Evolutionary conservation across 92 coral and sea anemone species (phyloP), one percentile per base, ranked within the genome.

Genomic region (Phymanthus crucifer): DNA sequence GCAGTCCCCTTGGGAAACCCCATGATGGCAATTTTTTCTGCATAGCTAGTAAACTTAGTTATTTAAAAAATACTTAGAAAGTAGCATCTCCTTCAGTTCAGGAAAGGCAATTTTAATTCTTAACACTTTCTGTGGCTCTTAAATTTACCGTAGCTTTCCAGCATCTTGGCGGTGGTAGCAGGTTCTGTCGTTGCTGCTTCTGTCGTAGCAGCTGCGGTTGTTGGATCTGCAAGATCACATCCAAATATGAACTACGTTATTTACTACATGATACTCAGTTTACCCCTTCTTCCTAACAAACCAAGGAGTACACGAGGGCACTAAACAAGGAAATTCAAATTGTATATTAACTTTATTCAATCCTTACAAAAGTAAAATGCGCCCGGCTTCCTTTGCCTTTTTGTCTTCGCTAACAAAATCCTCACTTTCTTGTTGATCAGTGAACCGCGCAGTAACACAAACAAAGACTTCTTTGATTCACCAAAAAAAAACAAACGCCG

Each of bases 161-260:
- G 45, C 37, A 80, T 40, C 23, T 46, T 38, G 61, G 74, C 27
- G 14, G 64, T 73, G 18, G 77, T 52, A 21, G 58, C 66, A 7
- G 89, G 72, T 21, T 64, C 48, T 2, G 67, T 72, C 16, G 86
- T 52, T 6, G 70, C 45, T 38, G 45, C 45, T 38, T 6, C 45
- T 29, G 61, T 73, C 17, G 77, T 37, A 54, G 64, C 7, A 19
- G 64, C 64, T 19, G 64, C 4, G 19, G 64, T 54, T 3, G 64
- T 21, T 54, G 64, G 26, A 3, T 19, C 64, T 54, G 64, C 13
- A 27, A 46, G 52, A 21, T 14, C 27, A 21, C 4, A 54, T 21
- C 26, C 21, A 54, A 54, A 54, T 21, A 21, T 16, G 57, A 8
- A 38, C 43, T 38, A 38, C 43, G n/a, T n/a, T n/a, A n/a, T n/a